Evolutionary conservation across 2,888 invertebrate genomes (phyloP).

Genomic region (Cepaea hortensis): DNA sequence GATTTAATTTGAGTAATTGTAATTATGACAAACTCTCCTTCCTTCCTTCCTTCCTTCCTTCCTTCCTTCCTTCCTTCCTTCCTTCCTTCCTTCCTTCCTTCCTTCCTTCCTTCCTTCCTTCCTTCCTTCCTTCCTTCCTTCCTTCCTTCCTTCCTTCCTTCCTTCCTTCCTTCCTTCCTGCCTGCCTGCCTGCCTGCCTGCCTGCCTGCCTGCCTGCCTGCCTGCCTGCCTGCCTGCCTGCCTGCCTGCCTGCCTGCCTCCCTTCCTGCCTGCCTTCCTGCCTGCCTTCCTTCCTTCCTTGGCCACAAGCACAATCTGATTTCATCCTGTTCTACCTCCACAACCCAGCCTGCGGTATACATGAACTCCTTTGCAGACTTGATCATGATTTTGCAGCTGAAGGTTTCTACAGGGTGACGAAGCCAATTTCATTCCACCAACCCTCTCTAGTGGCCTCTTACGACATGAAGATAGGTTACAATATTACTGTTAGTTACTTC

Average conservation of each 20-base stretch:
- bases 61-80: constrained; percentile 56
- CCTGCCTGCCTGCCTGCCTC: background rate
- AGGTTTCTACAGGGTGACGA: too few species aligned
- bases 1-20: background rate
- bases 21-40: background rate
- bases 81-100: constrained; percentile 54
- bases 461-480: too few species aligned
- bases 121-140: constrained; percentile 53
- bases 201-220: background rate
- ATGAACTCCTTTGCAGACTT: too few species aligned
- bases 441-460: too few species aligned
- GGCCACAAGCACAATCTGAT: too few species aligned
- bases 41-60: constrained; percentile 54
- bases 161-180: constrained; percentile 53
- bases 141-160: constrained; percentile 53
- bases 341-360: too few species aligned
- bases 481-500: too few species aligned
- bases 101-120: constrained; percentile 53
- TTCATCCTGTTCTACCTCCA: too few species aligned
- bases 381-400: too few species aligned
- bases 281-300: constrained; percentile 12
- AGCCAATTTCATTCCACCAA: too few species aligned
- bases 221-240: background rate
- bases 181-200: constrained; percentile 52
- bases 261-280: background rate